phyloP scores from a whole-genome alignment of 1,140 invertebrate genomes.

The Trichonephila clavata region DNA sequence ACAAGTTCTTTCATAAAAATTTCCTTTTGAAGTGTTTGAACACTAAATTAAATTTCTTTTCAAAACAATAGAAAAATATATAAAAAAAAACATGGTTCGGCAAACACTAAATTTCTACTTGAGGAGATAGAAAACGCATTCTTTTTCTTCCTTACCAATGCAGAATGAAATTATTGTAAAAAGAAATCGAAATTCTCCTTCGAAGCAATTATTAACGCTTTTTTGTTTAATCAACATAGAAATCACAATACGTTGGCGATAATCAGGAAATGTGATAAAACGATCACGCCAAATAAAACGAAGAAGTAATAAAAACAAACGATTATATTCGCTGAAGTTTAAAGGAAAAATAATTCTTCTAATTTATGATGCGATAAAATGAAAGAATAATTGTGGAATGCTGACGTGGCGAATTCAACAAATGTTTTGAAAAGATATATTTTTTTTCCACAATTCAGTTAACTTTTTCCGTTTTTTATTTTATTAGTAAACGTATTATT shows the following conservation, averaged over 20 bases:
- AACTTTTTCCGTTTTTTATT: not conserved
- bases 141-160: not conserved
- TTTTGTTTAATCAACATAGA: not conserved
- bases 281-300: not conserved
- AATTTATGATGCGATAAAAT: constrained; percentile 4
- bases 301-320: not conserved
- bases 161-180: not conserved
- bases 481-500: not conserved
- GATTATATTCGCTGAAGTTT: not conserved
- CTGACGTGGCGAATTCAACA: not conserved
- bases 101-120: not conserved
- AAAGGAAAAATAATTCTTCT: not conserved
- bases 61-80: not conserved
- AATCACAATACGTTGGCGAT: not conserved
- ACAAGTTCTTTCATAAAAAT: not conserved
- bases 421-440: not conserved
- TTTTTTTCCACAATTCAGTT: not conserved
- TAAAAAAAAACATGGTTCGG: not conserved
- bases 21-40: not conserved
- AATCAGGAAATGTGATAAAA: constrained; percentile 9
- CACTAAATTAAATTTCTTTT: not conserved
- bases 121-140: not conserved
- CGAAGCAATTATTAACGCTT: not conserved
- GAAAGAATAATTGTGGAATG: not conserved
- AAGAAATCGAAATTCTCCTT: not conserved